These are phyloP conservation scores for Amyelois transitella DNA, from an alignment of 1,140 invertebrate genomes.

Conservation along the genomic window DNA sequence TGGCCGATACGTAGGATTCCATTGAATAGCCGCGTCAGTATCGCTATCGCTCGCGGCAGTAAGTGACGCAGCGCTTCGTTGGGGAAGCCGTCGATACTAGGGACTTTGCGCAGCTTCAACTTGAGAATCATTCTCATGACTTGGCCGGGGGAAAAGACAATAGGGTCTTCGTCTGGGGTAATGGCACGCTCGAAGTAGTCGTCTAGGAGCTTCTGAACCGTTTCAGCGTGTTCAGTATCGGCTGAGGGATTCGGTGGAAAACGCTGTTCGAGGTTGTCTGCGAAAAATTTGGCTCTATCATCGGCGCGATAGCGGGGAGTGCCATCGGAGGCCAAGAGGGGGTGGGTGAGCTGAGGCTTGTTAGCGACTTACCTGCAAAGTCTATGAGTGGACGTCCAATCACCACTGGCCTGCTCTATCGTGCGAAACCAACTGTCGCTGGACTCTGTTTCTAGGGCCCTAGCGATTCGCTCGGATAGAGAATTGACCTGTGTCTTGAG, in stretches of 20 bases:
- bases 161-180: not conserved
- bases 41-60: slow-evolving; percentile 10
- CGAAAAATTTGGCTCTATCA: too few species aligned
- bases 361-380: too few species aligned
- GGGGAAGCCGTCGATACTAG: slow-evolving; percentile 16
- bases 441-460: too few species aligned
- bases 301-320: too few species aligned
- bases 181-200: not conserved
- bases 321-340: too few species aligned
- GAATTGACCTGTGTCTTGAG: too few species aligned
- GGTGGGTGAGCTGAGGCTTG: too few species aligned
- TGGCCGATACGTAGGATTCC: slow-evolving; percentile 17
- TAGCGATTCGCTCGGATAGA: too few species aligned
- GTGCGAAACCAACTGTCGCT: too few species aligned
- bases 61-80: slow-evolving; percentile 12
- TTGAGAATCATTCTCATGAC: not conserved
- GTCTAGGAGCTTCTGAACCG: not conserved
- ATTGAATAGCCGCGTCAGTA: slow-evolving; percentile 10
- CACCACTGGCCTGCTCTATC: too few species aligned
- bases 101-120: slow-evolving; percentile 12
- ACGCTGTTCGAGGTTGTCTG: too few species aligned
- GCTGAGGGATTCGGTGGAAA: not conserved
- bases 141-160: not conserved
- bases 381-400: too few species aligned
- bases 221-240: not conserved